Percentiles rank a stretch among this genome's conserved stretches.
Conservation (phyloP, 2,797 vertebrate genomes). For the Cyprinella venusta region DNA sequence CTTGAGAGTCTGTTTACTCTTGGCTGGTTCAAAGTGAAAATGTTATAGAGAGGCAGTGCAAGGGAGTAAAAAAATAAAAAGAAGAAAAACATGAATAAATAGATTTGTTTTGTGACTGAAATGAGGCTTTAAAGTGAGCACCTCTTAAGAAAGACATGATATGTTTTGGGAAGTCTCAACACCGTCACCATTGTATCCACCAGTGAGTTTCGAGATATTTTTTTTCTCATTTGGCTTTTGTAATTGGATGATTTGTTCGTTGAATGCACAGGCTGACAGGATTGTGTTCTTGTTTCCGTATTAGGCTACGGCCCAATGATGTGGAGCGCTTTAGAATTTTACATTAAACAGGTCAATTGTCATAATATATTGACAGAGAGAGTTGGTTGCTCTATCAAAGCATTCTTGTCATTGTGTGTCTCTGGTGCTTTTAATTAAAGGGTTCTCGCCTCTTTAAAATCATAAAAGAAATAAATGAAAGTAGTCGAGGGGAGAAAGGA, state of each 20-base stretch:
- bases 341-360: constrained; percentile 42
- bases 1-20: constrained; percentile 58
- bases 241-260: constrained; percentile 35
- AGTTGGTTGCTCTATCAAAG: background rate
- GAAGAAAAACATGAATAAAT: constrained; percentile 53
- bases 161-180: constrained; percentile 28
- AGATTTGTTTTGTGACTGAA: constrained; percentile 40
- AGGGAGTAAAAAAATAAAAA: constrained; percentile 13
- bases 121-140: background rate
- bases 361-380: constrained; percentile 34
- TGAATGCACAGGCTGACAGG: constrained; percentile 33
- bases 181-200: constrained; percentile 1
- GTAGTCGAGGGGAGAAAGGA: background rate
- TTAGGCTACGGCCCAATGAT: constrained; percentile 28
- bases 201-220: constrained; percentile 25
- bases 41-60: constrained; percentile 48
- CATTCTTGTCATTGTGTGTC: constrained; percentile 1
- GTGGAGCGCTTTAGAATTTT: constrained; percentile 38
- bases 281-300: background rate
- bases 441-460: constrained; percentile 2
- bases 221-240: constrained; percentile 35
- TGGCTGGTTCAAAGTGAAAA: constrained; percentile 60
- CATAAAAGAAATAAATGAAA: background rate
- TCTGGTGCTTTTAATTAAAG: constrained; percentile 28
- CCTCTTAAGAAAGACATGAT: constrained; percentile 5